Base-by-base conservation (phyloP, 2,888 invertebrate species). In the Sialis lutaria region DNA sequence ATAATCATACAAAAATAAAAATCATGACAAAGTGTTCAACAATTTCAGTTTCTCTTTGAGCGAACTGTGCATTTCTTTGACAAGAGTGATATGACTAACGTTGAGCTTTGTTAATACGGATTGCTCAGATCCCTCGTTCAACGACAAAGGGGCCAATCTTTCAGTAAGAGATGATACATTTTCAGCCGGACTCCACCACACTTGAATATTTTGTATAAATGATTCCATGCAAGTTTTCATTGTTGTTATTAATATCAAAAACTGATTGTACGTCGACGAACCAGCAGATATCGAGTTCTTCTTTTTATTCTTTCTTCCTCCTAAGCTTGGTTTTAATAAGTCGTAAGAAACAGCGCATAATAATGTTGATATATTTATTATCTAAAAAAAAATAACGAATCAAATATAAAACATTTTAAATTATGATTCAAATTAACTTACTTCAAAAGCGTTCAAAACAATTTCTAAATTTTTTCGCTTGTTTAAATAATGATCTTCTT, bases 381-480 rank as follows among this genome's bases (percentile, higher is more conserved):
- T 71, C 77, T 78, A 67, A 34, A 67, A 63, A 48, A 50, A 48
- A 44, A 45, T 22, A 49, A 37, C 34, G 39, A 40, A 31, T 32
- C n/a, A 35, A 48, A 40, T 41, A 34, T 2, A 6, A 34, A 13
- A 41, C 10, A 40, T n/a, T 31, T 22, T 8, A 35, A 37, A 9
- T 12, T 22, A 37, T 7, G 31, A 39, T 40, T 10, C 22, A 50
- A 41, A 12, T 45, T 8, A 13, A 56, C 64, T 55, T 46, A 80
- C 81, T 71, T 82, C 81, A 50, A 78, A 63, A 55, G 70, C 72
- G 56, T 75, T 74, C 12, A 75, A 72, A 34, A 75, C 64, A 33
- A 64, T 63, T 55, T 75, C 77, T 52, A 77, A 67, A 5, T 67
- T 61, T 33, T 68, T 69, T 9, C 75, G 60, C 47, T 70, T 60